Evolutionary conservation across 1,140 invertebrate species (phyloP), one percentile per base, ranked within the genome.

Genomic region (Conus betulinus): DNA sequence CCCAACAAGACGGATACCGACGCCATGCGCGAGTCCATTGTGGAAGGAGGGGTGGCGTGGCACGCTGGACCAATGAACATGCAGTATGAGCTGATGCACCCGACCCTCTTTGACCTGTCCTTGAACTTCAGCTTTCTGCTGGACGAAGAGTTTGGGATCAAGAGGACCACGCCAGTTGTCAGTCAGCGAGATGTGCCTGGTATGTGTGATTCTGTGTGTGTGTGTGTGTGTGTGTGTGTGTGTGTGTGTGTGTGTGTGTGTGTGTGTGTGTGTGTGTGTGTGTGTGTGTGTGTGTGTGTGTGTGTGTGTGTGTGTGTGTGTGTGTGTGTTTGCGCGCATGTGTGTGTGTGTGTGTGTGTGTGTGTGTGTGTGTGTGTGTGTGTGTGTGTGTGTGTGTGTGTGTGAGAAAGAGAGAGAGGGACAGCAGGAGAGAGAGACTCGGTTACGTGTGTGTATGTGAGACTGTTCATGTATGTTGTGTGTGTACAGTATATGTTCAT

Each of bases 11-110:
- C 57, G 15, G 90, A 89, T 7, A 51, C 90, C 6, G 81, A 60
- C 20, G 85, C 78, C 3, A 92, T 94, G 74, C 86, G 87, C n/a
- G n/a, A 74, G 20, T 91, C 93, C 25, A 88, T 94, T 10, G 85
- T 71, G 25, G 79, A 79, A 4, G 93, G 93, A 15, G 85, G 90
- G 53, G 92, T 94, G 8, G 90, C 90, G 23, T 94, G 93, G 93
- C 93, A 94, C 89, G 93, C 93, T 76, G 92, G 92, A 27, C 91
- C 93, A 78, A 94, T 94, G 93, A 94, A 94, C 86, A 92, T 94
- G 91, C 93, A 94, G 88, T 89, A 90, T n/a, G 93, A 94, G 83
- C 88, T 90, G 23, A 88, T 93, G 87, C 89, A 92, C 57, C 85
- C 90, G 57, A 71, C 78, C 52, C 82, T 92, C 83, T 93, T 94